Conservation (phyloP, 2,888 invertebrate species). For the Ferdinandea cuprea region DNA sequence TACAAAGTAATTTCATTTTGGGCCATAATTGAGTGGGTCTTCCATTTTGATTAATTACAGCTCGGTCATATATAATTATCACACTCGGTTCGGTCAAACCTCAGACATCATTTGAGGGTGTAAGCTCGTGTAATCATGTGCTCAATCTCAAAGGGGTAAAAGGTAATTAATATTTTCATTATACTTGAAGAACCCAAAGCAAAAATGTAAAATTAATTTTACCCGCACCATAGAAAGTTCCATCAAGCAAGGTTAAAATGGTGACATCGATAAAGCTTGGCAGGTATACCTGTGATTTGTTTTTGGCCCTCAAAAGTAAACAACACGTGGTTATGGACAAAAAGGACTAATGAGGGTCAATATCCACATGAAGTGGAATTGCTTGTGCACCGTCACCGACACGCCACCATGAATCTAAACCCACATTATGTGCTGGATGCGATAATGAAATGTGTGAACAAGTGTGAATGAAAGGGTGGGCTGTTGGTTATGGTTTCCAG, state of each 20-base stretch:
- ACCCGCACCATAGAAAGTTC: conserved; percentile 1
- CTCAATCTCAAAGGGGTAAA: conserved; percentile 36
- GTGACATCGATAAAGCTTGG: conserved; percentile 40
- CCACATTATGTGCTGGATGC: conserved; percentile 13
- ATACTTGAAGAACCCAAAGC: conserved; percentile 27
- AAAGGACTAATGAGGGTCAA: conserved; percentile 60
- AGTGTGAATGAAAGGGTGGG: conserved; percentile 8
- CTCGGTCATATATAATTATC: conserved; percentile 41
- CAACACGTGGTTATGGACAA: conserved; percentile 38
- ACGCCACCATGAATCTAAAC: conserved; percentile 5
- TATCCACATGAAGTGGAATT: conserved; percentile 14
- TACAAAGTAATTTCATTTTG: conserved; percentile 13
- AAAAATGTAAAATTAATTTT: conserved; percentile 60
- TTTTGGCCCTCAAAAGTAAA: conserved; percentile 23
- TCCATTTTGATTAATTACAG: conserved; percentile 51
- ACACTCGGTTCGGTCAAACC: conserved; percentile 1
- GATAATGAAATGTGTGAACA: conserved; percentile 46
- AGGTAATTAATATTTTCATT: conserved; percentile 61
- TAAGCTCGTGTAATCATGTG: conserved; percentile 29
- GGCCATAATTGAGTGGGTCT: conserved; percentile 8
- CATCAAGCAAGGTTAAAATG: conserved; percentile 3
- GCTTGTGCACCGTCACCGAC: conserved; percentile 12
- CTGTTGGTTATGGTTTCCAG: conserved; percentile 13
- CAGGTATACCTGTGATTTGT: conserved; percentile 54
- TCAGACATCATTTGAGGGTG: neutral